phyloP scores from a whole-genome alignment of 2,797 vertebrate species.

The Botia kubotai region DNA sequence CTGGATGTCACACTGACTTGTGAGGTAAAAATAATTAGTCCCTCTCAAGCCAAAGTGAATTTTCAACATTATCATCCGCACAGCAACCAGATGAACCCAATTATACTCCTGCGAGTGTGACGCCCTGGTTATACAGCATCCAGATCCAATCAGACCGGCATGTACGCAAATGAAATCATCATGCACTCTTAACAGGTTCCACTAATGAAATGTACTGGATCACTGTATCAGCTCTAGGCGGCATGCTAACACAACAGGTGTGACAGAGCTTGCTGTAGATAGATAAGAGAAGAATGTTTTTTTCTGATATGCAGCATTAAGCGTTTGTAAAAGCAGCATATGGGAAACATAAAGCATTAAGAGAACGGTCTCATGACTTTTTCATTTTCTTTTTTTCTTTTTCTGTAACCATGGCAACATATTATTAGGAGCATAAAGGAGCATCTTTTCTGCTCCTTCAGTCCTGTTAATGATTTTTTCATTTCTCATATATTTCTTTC shows the following conservation, averaged over 20 bases:
- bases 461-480: neutral
- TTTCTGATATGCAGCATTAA: neutral
- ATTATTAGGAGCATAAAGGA: no score
- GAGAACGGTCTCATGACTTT: neutral
- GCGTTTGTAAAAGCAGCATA: neutral
- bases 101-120: conserved; percentile 2
- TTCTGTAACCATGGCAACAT: conserved; percentile 1
- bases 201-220: neutral
- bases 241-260: neutral
- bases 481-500: neutral
- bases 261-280: conserved; percentile 1
- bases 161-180: neutral
- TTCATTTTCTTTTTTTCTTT: no score
- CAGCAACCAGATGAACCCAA: neutral
- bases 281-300: neutral
- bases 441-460: neutral
- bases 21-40: neutral
- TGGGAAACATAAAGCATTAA: neutral
- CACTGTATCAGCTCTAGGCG: neutral
- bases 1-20: neutral
- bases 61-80: neutral
- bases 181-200: neutral
- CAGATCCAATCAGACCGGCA: conserved; percentile 15
- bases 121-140: neutral
- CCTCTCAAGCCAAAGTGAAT: neutral